Base-by-base conservation (phyloP, 2,113 vertebrate species). In the Eurypyga helias region DNA sequence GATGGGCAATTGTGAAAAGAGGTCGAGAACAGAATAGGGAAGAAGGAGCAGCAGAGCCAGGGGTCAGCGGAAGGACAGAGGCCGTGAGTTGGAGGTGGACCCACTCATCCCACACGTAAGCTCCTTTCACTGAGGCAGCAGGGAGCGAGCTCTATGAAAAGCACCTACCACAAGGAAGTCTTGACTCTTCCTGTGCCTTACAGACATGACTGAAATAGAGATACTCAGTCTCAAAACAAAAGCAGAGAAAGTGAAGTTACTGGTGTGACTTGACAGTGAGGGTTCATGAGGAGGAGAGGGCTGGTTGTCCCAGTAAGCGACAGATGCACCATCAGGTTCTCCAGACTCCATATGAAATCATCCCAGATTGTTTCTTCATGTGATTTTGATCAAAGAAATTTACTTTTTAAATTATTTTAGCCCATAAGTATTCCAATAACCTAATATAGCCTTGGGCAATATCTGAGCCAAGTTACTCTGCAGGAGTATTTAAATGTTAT, bases 1-100 rank as follows among this genome's bases (percentile, higher is more conserved):
- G 96, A 73, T 85, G 94, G 86, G 93, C 86, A 92, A 91, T 92
- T 95, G 91, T 95, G 94, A 94, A 90, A 89, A 78, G 89, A 94
- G 77, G 91, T 95, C 10, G 2, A 91, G 83, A 89, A 72, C 49
- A 97, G 86, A 96, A 97, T 69, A 84, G 48, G 65, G 64, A 92
- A 96, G 88, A 97, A 85, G 94, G 75, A 88, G 65, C 26, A 1
- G 72, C 76, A 60, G 87, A 92, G 86, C 17, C 33, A 51, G 83
- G 52, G 83, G 96, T 93, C 88, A 87, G 83, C 0, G 0, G 69
- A 81, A 92, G 76, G 90, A 95, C 93, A 93, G 93, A 93, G 90
- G 90, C 77, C 31, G 1, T 58, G 91, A 95, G 67, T 76, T 69
- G 89, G 89, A 91, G 94, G 90, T 95, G 92, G 93, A 92, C 77